A percentile compares a stretch with the other conserved stretches of the same genome.
phyloP scores from a whole-genome alignment of 2,797 vertebrate species.

The Alectoris magna region DNA sequence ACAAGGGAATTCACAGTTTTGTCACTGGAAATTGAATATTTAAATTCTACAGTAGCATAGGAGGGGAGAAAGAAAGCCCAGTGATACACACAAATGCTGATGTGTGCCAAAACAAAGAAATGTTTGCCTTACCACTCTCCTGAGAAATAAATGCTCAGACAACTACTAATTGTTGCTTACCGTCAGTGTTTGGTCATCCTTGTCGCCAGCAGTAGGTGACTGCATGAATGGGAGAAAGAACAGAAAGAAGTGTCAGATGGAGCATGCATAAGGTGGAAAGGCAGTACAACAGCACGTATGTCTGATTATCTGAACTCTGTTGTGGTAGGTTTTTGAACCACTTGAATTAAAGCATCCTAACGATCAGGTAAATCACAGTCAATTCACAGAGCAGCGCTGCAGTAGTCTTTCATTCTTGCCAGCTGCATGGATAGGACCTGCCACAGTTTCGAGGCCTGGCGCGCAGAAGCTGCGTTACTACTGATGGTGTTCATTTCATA shows the following conservation, averaged over 20 bases:
- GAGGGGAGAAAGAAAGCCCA: not conserved
- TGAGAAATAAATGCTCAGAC: slow-evolving; percentile 50
- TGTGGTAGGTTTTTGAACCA: not conserved
- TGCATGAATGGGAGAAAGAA: slow-evolving; percentile 73
- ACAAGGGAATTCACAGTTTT: not conserved
- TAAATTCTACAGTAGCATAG: not conserved
- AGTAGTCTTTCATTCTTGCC: not conserved
- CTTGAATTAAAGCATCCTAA: not conserved
- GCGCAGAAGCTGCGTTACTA: not conserved
- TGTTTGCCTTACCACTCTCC: not conserved
- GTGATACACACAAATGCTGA: not conserved
- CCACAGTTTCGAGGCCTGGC: not conserved
- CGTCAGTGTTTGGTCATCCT: slow-evolving; percentile 92
- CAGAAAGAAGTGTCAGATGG: slow-evolving; percentile 67
- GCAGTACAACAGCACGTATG: not conserved
- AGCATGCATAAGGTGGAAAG: not conserved
- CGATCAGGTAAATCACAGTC: not conserved
- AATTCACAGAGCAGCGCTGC: not conserved
- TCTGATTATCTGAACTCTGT: not conserved
- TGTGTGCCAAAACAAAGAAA: slow-evolving; percentile 27
- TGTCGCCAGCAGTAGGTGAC: slow-evolving; percentile 81
- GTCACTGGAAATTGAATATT: not conserved
- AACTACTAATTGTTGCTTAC: slow-evolving; percentile 81
- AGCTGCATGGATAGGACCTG: not conserved
- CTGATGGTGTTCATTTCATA: not conserved